Evolutionary conservation across 2,797 vertebrate genomes (phyloP).

Genomic region (Callimico goeldii): DNA sequence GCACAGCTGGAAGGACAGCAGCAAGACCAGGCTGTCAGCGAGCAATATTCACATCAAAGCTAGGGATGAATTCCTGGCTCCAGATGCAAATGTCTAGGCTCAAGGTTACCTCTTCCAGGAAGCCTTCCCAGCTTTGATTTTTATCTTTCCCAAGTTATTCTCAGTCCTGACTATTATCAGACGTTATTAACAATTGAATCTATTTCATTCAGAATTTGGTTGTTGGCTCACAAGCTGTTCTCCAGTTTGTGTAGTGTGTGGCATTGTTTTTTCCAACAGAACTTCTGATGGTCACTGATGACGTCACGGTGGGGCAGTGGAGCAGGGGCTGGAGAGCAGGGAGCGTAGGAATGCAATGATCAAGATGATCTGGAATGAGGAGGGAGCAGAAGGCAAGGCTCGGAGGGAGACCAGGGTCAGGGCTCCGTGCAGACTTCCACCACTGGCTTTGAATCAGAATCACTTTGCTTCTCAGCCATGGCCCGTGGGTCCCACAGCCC

Average conservation of each 20-base stretch:
- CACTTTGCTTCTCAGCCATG: background rate
- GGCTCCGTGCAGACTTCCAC: background rate
- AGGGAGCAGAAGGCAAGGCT: background rate
- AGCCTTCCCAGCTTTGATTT: background rate
- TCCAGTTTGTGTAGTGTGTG: background rate
- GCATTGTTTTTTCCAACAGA: background rate
- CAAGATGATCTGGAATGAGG: background rate
- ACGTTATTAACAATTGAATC: background rate
- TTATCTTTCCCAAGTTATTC: background rate
- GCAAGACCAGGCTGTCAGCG: background rate
- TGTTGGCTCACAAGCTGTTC: background rate
- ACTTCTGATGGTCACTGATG: background rate
- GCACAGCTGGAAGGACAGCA: background rate
- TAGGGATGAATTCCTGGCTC: background rate
- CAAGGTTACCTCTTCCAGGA: slow-evolving; percentile 29
- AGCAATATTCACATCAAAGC: background rate
- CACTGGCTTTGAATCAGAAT: background rate
- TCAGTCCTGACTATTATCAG: background rate
- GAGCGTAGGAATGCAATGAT: background rate
- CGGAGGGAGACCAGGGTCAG: background rate
- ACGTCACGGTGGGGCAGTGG: background rate
- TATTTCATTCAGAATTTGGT: background rate
- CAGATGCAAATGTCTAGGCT: background rate
- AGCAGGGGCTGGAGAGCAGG: background rate
- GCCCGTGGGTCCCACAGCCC: background rate